Evolutionary conservation across 1,140 invertebrate genomes (phyloP), one percentile per base, ranked within the genome.

Genomic region (Drosophila pectinifera): DNA sequence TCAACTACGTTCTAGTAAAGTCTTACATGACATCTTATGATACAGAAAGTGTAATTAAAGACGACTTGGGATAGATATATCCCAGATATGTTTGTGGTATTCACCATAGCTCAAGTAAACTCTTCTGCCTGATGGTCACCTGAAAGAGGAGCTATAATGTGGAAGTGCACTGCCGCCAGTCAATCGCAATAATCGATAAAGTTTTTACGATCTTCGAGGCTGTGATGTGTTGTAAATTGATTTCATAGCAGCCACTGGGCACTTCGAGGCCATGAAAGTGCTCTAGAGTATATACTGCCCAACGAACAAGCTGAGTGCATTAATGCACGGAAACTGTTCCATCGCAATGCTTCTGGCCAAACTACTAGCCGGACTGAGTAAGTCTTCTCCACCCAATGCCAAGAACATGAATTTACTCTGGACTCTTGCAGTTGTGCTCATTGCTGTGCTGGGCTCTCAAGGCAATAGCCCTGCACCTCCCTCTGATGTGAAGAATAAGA

Each of bases 181-280:
- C 14, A 38, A 26, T 36, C 13, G 11, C 16, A 22, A 36, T 31
- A 36, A 26, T 48, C 42, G 18, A 56, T 80, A 57, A 80, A 72
- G 43, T 41, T 54, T 69, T 65, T 43, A 70, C 59, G 26, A 62
- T 57, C 45, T 24, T 62, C 1, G 22, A 22, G 34, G 48, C 24
- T 34, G 20, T 36, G 4, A 74, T 64, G 43, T 46, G 46, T 76
- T 80, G 34, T 76, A 56, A 76, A 84, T 76, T 76, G 61, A 84
- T 83, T 83, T 80, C 24, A 68, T 68, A 8, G 42, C 46, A 34
- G 24, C 16, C 20, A 28, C 3, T 16, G 20, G 2, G 10, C 65
- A 43, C 42, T 36, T 70, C 48, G 42, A 39, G 16, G 28, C 24
- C 6, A 62, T 51, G 2, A 61, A 57, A 45, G 45, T 54, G 42